Evolutionary conservation across 2,797 vertebrate species (phyloP).

Genomic region (Microcaecilia unicolor): DNA sequence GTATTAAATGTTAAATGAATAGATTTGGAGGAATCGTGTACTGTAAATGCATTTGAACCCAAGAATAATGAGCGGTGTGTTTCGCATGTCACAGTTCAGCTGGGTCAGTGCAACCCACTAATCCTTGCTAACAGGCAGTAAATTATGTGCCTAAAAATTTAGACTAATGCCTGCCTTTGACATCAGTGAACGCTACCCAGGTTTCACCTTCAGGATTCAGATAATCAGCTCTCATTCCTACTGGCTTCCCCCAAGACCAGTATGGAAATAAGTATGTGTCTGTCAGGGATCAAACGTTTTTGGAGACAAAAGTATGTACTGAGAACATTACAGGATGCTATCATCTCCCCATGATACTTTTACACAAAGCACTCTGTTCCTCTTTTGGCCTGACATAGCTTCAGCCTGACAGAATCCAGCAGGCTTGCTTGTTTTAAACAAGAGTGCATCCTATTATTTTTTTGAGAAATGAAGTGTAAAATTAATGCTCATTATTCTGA

Average conservation of each 20-base stretch:
- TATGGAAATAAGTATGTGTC: slow-evolving; percentile 69
- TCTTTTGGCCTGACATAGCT: slow-evolving; percentile 71
- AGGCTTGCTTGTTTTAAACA: slow-evolving; percentile 62
- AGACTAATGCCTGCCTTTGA: slow-evolving; percentile 52
- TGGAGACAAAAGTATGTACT: slow-evolving; percentile 68
- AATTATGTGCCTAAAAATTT: slow-evolving; percentile 52
- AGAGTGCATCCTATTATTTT: slow-evolving; percentile 54
- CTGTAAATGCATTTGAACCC: background rate
- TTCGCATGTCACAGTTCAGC: slow-evolving; percentile 4
- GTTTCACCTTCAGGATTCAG: slow-evolving; percentile 62
- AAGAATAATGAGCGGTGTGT: slow-evolving; percentile 24
- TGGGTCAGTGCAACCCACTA: slow-evolving; percentile 17
- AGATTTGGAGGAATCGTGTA: slow-evolving; percentile 3
- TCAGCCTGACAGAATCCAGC: slow-evolving; percentile 66
- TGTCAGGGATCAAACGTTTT: slow-evolving; percentile 72
- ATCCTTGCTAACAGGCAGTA: slow-evolving; percentile 48
- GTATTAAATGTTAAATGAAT: slow-evolving; percentile 1
- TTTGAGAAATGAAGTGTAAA: slow-evolving; percentile 65
- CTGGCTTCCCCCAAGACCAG: slow-evolving; percentile 54
- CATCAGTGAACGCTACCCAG: slow-evolving; percentile 49
- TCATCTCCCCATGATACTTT: slow-evolving; percentile 63
- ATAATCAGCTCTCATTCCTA: slow-evolving; percentile 58
- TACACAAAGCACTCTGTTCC: slow-evolving; percentile 63
- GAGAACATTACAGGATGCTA: slow-evolving; percentile 61
- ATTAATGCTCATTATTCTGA: slow-evolving; percentile 64